phyloP scores from a whole-genome alignment of 2,797 vertebrate genomes.

The Chromis chromis region DNA sequence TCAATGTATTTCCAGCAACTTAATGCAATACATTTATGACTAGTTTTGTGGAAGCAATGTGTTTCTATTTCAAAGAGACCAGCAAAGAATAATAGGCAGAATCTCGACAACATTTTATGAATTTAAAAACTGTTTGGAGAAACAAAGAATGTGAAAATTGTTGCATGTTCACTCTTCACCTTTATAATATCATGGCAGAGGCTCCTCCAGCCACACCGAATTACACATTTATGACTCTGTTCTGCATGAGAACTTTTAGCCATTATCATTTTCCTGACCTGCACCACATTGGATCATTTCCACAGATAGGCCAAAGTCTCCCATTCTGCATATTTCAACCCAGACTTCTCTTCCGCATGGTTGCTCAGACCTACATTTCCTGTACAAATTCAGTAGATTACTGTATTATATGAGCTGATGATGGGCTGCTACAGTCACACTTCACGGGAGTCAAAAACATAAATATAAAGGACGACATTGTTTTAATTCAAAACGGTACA shows the following conservation, averaged over 20 bases:
- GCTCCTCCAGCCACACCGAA: conserved; percentile 54
- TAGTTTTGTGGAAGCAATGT: conserved; percentile 18
- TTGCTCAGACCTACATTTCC: conserved; percentile 66
- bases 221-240: conserved; percentile 68
- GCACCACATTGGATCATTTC: conserved; percentile 75
- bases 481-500: conserved; percentile 20
- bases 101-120: conserved; percentile 17
- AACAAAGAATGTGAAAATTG: conserved; percentile 8
- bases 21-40: conserved; percentile 32
- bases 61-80: conserved; percentile 26
- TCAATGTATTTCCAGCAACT: conserved; percentile 49
- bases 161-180: conserved; percentile 21
- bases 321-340: conserved; percentile 55
- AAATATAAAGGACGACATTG: conserved; percentile 17
- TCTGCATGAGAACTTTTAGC: conserved; percentile 72
- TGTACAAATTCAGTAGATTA: conserved; percentile 38
- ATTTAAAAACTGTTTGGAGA: conserved; percentile 32
- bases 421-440: conserved; percentile 26
- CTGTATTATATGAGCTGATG: conserved; percentile 53
- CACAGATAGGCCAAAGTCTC: conserved; percentile 66
- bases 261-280: conserved; percentile 71
- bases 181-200: conserved; percentile 38
- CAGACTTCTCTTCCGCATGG: conserved; percentile 50
- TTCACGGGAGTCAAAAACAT: conserved; percentile 26
- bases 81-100: conserved; percentile 25